Evolutionary conservation across 2,888 invertebrate genomes (phyloP).

Genomic region (Rosalia funebris): DNA sequence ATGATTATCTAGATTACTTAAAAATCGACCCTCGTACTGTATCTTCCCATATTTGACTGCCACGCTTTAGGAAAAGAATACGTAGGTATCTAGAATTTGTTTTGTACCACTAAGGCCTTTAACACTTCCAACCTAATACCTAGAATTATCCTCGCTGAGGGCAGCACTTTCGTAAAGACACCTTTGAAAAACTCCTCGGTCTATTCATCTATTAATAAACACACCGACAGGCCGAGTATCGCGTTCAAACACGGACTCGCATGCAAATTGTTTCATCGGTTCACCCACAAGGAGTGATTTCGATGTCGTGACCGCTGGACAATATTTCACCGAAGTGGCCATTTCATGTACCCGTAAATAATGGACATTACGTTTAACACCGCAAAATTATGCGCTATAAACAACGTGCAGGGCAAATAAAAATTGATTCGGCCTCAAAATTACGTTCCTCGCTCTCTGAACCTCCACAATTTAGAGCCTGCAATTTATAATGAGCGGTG

Average conservation of each 20-base stretch:
- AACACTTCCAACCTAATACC: no score
- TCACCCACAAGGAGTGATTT: conserved; percentile 28
- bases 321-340: conserved; percentile 30
- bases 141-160: no score
- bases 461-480: conserved; percentile 38
- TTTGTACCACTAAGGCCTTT: no score
- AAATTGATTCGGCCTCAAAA: conserved; percentile 47
- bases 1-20: no score
- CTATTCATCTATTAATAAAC: conserved; percentile 31
- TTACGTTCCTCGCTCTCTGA: conserved; percentile 42
- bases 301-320: conserved; percentile 17
- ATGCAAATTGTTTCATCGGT: conserved; percentile 10
- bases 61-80: no score
- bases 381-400: conserved; percentile 44
- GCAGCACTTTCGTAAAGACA: no score
- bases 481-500: conserved; percentile 36
- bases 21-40: no score
- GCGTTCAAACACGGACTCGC: conserved; percentile 20
- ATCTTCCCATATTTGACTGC: no score
- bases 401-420: conserved; percentile 41
- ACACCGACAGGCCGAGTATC: conserved; percentile 28
- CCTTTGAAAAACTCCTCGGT: no score
- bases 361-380: conserved; percentile 41
- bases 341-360: conserved; percentile 44
- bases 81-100: no score